Evolutionary conservation across 2,113 vertebrate genomes (phyloP), one percentile per base, ranked within the genome.

Genomic region (Brachypteracias leptosomus): DNA sequence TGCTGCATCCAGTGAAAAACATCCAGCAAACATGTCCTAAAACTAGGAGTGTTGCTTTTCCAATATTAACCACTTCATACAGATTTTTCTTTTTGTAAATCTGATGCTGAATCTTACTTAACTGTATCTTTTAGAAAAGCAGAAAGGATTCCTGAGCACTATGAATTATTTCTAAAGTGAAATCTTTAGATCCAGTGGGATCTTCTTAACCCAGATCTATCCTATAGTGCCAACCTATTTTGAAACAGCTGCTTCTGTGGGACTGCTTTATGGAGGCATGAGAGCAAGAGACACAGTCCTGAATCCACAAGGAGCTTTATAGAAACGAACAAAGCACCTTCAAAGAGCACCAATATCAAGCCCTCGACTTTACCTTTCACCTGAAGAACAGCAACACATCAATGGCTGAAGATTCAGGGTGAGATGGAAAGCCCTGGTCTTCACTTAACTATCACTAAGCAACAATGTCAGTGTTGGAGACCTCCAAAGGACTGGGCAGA

Each of bases 181-280:
- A 85, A 96, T 84, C 67, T 89, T 92, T 80, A 94, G 92, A 92
- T 84, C 94, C 93, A 76, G 95, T 79, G 91, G 85, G 93, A 94
- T 92, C 89, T 88, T 89, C 90, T 91, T 92, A 96, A 95, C 85
- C 88, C 91, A 95, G 92, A 93, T 95, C 89, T 55, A 93, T 85
- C 71, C 89, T 82, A 91, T 93, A 83, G 87, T 20, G 46, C 63
- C 93, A 94, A 90, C 81, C 93, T 96, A 95, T 95, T 97, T 96
- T 93, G 91, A 90, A 94, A 91, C 75, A 51, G 80, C 63, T 93
- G 95, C 67, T 95, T 97, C 96, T 51, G 51, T 24, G 63, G 86
- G 78, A 89, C 58, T 38, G 77, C 79, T 94, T 89, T 83, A 68
- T 76, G 79, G 82, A 75, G 55, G 65, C 68, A 20, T 22, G 31